Evolutionary conservation across 2,888 invertebrate genomes (phyloP).

Genomic region (Phorcus lineatus): DNA sequence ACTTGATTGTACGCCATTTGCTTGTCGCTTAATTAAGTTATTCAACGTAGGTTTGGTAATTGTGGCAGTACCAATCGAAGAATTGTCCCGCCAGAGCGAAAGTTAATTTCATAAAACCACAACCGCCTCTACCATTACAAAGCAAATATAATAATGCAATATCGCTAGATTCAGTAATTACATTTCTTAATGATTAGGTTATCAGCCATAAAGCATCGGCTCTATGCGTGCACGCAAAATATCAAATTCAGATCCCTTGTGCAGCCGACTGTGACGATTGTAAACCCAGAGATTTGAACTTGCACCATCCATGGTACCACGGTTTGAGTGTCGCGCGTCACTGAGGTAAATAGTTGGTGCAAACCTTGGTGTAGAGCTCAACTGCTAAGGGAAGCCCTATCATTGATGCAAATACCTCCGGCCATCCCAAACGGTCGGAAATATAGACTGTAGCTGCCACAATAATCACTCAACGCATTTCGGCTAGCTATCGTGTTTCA

Average conservation of each 20-base stretch:
- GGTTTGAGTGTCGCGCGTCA: slow-evolving; percentile 5
- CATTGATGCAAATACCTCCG: background rate
- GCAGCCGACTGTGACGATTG: slow-evolving; percentile 5
- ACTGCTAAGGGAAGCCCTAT: background rate
- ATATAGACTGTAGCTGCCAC: slow-evolving; percentile 25
- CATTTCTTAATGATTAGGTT: slow-evolving; percentile 20
- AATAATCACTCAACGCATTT: slow-evolving; percentile 23
- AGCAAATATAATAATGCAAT: background rate
- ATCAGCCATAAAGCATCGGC: background rate
- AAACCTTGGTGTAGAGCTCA: background rate
- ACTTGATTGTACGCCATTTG: too few relatives aligned
- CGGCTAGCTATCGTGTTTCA: slow-evolving; percentile 9
- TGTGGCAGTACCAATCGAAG: too few relatives aligned
- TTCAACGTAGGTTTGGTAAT: too few relatives aligned
- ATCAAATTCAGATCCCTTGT: background rate
- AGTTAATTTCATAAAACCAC: slow-evolving; percentile 23
- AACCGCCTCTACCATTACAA: slow-evolving; percentile 9
- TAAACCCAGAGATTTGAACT: background rate
- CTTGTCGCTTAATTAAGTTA: too few relatives aligned
- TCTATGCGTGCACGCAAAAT: background rate
- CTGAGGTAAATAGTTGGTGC: background rate
- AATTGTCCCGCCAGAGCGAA: background rate
- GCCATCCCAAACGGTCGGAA: slow-evolving; percentile 14
- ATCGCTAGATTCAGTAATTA: background rate
- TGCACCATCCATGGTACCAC: background rate